phyloP scores from a whole-genome alignment of 2,888 invertebrate genomes.

The Volucella inflata region DNA sequence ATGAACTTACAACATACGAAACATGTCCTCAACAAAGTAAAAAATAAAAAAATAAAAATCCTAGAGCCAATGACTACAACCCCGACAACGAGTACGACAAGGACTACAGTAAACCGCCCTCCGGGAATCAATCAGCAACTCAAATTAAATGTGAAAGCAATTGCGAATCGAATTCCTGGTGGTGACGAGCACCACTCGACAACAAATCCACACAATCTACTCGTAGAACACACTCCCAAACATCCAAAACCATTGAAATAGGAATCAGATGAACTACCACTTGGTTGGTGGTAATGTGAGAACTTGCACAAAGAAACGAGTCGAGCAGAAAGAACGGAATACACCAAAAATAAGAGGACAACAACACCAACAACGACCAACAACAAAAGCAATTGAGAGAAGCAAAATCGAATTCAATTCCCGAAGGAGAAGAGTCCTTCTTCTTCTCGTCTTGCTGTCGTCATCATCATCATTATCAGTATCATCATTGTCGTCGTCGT shows the following conservation, averaged over 20 bases:
- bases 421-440: constrained; percentile 50
- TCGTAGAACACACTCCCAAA: not conserved
- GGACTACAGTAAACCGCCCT: constrained; percentile 56
- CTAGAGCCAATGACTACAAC: constrained; percentile 54
- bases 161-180: constrained; percentile 75
- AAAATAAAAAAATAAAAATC: constrained; percentile 7
- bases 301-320: constrained; percentile 50
- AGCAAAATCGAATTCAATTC: constrained; percentile 74
- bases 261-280: constrained; percentile 52
- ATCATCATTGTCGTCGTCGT: constrained; percentile 20
- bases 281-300: constrained; percentile 63
- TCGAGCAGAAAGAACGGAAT: not conserved
- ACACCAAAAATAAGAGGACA: not conserved
- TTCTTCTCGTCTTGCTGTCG: constrained; percentile 50
- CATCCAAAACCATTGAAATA: not conserved
- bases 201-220: constrained; percentile 33
- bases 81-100: constrained; percentile 1
- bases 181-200: constrained; percentile 74
- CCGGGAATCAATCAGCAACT: constrained; percentile 74
- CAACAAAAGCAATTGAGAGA: constrained; percentile 69
- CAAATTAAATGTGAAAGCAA: constrained; percentile 75
- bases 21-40: constrained; percentile 49
- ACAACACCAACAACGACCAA: not conserved
- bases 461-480: constrained; percentile 34
- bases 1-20: constrained; percentile 60